Conservation (phyloP, 2,797 vertebrate genomes). For the Vipera ursinii region DNA sequence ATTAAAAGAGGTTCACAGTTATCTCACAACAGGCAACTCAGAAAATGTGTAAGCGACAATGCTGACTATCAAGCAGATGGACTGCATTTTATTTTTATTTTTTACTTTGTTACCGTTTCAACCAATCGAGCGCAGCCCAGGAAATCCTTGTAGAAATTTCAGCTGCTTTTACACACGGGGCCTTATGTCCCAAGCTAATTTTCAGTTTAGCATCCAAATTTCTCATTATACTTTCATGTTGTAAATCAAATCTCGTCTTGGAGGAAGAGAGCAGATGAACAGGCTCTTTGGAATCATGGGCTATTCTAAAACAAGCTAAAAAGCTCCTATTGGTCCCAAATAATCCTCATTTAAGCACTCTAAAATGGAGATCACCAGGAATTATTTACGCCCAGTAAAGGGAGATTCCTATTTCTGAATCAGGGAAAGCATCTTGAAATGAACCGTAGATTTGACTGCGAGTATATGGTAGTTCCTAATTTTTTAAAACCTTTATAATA, state of each 20-base stretch:
- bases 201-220: neutral
- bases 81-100: neutral
- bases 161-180: neutral
- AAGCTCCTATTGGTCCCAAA: neutral
- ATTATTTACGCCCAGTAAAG: neutral
- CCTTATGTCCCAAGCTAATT: neutral
- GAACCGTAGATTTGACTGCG: constrained; percentile 4
- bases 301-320: neutral
- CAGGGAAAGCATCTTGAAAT: neutral
- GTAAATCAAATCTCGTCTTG: neutral
- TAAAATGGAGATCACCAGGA: neutral
- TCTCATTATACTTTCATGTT: neutral
- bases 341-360: neutral
- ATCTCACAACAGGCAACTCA: neutral
- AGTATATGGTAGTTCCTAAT: neutral
- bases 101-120: neutral
- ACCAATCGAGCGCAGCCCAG: neutral
- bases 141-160: neutral
- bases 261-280: neutral
- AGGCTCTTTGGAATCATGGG: neutral
- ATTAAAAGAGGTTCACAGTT: neutral
- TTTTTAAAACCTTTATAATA: neutral
- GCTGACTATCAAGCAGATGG: neutral
- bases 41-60: neutral
- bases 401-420: neutral